Percentiles rank a stretch among this genome's conserved stretches.
These are phyloP conservation scores for Vicugna pacos DNA, from an alignment of 2,113 vertebrate species.

Conservation along the genomic window DNA sequence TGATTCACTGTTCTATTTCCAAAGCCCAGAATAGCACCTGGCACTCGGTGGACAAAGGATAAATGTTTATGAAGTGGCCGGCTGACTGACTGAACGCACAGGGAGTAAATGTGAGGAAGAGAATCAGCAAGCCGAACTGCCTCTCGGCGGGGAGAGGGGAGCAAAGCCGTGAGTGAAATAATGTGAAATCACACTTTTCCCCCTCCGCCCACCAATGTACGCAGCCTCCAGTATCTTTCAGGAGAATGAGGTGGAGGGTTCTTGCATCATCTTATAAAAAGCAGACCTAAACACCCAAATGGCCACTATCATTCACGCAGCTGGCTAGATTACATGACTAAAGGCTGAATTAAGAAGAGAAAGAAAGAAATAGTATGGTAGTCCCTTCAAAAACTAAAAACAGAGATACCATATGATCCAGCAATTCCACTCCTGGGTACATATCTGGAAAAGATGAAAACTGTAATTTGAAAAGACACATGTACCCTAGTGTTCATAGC, in stretches of 20 bases:
- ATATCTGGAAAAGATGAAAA: background rate
- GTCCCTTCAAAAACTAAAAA: background rate
- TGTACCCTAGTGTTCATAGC: background rate
- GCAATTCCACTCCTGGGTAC: background rate
- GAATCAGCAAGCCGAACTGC: background rate
- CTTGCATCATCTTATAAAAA: background rate
- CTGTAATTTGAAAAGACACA: background rate
- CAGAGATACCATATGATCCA: background rate
- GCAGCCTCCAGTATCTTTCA: accelerated
- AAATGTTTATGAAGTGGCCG: background rate
- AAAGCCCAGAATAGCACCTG: background rate
- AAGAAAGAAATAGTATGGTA: background rate
- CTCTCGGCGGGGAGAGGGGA: background rate
- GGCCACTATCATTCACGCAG: background rate
- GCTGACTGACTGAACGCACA: background rate
- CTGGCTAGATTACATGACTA: background rate
- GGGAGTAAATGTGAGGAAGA: background rate
- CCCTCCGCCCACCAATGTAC: background rate
- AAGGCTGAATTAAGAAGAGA: background rate
- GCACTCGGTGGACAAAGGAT: background rate
- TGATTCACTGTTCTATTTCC: background rate
- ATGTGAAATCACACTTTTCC: background rate
- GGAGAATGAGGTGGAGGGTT: background rate
- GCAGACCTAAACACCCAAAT: background rate
- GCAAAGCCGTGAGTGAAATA: background rate